Conservation (phyloP, 2,888 invertebrate genomes). For the Hirudinaria manillensis region DNA sequence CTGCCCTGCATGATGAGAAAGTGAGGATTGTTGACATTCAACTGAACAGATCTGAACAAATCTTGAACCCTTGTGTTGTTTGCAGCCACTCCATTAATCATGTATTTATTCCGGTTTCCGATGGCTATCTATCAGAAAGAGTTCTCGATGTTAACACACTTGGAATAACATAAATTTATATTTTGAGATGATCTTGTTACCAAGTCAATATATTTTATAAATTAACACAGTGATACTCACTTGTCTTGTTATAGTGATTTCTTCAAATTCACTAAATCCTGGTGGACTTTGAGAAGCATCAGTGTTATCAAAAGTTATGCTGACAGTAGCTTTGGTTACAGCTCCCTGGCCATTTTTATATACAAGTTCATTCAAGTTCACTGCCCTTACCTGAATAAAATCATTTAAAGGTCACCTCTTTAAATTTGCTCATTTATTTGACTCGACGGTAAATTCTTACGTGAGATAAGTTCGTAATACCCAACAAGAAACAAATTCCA, state of each 20-base stretch:
- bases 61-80: conserved; percentile 85
- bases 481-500: conserved; percentile 92
- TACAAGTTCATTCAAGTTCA: conserved; percentile 86
- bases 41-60: conserved; percentile 86
- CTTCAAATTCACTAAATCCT: conserved; percentile 81
- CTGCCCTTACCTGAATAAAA: conserved; percentile 72
- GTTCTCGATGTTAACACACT: background rate
- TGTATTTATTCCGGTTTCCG: conserved; percentile 70
- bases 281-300: conserved; percentile 75
- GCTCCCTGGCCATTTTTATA: conserved; percentile 96
- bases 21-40: conserved; percentile 98
- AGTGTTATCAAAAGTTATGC: conserved; percentile 85
- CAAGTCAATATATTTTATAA: too few relatives aligned
- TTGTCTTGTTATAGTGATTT: conserved; percentile 78
- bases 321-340: conserved; percentile 87
- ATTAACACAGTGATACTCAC: conserved; percentile 19
- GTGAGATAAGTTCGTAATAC: conserved; percentile 83
- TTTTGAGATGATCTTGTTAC: too few relatives aligned
- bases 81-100: conserved; percentile 85
- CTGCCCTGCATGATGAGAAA: conserved; percentile 99
- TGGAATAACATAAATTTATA: too few relatives aligned
- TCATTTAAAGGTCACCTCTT: background rate
- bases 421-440: background rate
- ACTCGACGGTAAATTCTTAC: conserved; percentile 58
- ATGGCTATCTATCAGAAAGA: conserved; percentile 64